Evolutionary conservation across 1,140 invertebrate genomes (phyloP).

Genomic region (Aphelenchoides avenae): DNA sequence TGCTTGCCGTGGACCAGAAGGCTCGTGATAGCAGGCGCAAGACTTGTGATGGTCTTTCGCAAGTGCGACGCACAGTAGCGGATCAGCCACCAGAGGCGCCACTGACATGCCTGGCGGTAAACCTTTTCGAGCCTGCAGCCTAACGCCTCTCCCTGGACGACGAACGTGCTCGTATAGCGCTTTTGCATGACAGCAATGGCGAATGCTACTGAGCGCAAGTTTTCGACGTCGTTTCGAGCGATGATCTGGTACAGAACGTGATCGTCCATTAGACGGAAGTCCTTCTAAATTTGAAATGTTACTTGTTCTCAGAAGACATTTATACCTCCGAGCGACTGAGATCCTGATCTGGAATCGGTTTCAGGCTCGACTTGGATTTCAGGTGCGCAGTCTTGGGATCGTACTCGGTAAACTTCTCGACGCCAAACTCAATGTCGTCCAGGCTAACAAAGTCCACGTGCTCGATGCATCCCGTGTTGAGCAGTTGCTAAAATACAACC

Average conservation of each 20-base stretch:
- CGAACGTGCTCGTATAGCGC: slow-evolving; percentile 40
- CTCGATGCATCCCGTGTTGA: slow-evolving; percentile 56
- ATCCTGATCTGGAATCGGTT: slow-evolving; percentile 25
- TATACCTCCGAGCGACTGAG: too few relatives aligned
- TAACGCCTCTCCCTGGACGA: slow-evolving; percentile 64
- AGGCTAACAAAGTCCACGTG: slow-evolving; percentile 53
- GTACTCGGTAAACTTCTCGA: slow-evolving; percentile 46
- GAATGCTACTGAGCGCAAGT: slow-evolving; percentile 48
- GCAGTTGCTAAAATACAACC: slow-evolving; percentile 47
- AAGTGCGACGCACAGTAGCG: slow-evolving; percentile 86
- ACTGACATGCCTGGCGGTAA: slow-evolving; percentile 78
- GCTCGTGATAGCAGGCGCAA: slow-evolving; percentile 94
- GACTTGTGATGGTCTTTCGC: slow-evolving; percentile 88
- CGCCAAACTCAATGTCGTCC: slow-evolving; percentile 54
- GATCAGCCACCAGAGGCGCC: slow-evolving; percentile 86
- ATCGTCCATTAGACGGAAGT: slow-evolving; percentile 30
- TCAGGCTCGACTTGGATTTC: slow-evolving; percentile 44
- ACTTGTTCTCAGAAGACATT: too few relatives aligned
- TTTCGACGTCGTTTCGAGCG: slow-evolving; percentile 39
- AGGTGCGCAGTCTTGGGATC: slow-evolving; percentile 36
- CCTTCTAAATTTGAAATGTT: too few relatives aligned
- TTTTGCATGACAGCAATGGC: slow-evolving; percentile 48
- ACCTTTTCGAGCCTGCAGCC: slow-evolving; percentile 72
- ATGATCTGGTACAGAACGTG: slow-evolving; percentile 50
- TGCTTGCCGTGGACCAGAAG: slow-evolving; percentile 94